These are phyloP conservation scores for Cyprinodon diabolis DNA, from an alignment of 2,797 vertebrate genomes.

Conservation along the genomic window DNA sequence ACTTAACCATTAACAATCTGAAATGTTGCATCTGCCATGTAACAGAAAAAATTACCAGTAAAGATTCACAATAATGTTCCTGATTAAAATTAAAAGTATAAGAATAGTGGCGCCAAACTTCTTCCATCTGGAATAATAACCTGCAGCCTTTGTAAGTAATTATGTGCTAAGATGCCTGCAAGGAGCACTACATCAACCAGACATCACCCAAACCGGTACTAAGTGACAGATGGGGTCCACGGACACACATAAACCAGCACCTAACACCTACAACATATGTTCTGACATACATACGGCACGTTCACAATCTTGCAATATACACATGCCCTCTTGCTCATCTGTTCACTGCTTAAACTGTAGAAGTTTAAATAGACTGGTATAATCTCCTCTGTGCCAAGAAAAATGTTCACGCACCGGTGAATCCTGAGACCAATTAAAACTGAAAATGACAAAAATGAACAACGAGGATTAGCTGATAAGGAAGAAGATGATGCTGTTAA, in stretches of 20 bases:
- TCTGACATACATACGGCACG: conserved; percentile 44
- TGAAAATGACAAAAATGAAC: conserved; percentile 53
- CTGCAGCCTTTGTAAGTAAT: conserved; percentile 58
- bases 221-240: conserved; percentile 74
- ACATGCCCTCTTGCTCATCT: conserved; percentile 20
- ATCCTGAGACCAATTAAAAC: conserved; percentile 71
- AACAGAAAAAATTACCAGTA: conserved; percentile 14
- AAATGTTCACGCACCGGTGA: conserved; percentile 49
- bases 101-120: conserved; percentile 33
- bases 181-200: conserved; percentile 61
- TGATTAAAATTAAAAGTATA: conserved; percentile 13
- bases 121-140: conserved; percentile 55
- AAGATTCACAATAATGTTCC: conserved; percentile 12
- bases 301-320: conserved; percentile 43
- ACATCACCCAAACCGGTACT: conserved; percentile 63
- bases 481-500: conserved; percentile 32
- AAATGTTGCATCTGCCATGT: conserved; percentile 6
- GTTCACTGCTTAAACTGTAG: conserved; percentile 39
- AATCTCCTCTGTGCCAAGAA: conserved; percentile 20
- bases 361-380: conserved; percentile 43
- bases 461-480: conserved; percentile 17
- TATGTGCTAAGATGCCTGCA: conserved; percentile 50
- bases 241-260: conserved; percentile 22
- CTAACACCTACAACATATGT: conserved; percentile 70
- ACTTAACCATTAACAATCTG: conserved; percentile 16